phyloP scores from a whole-genome alignment of 2,113 vertebrate species.

The Leptodactylus fuscus region DNA sequence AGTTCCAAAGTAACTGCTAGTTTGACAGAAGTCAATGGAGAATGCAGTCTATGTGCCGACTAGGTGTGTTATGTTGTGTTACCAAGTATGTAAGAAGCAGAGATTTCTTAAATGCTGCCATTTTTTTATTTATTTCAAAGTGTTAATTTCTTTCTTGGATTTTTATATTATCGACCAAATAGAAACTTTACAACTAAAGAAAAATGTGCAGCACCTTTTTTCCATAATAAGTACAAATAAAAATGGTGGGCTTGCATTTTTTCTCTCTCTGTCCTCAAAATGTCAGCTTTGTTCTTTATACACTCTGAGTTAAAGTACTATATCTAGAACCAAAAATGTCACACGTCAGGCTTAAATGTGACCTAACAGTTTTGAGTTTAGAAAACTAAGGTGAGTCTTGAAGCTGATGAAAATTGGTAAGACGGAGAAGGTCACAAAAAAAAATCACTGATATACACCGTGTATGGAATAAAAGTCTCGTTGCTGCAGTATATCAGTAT shows the following conservation, averaged over 20 bases:
- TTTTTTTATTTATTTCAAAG: no score
- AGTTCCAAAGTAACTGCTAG: background rate
- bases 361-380: background rate
- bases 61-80: background rate
- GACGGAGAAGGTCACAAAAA: slow-evolving; percentile 11
- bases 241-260: background rate
- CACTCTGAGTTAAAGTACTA: background rate
- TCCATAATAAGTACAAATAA: background rate
- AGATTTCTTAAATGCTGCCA: background rate
- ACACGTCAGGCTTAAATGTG: slow-evolving; percentile 1
- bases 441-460: background rate
- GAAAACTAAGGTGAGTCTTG: slow-evolving; percentile 17
- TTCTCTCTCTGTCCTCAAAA: slow-evolving; percentile 13
- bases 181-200: no score
- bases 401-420: slow-evolving; percentile 16
- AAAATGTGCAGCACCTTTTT: no score
- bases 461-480: background rate
- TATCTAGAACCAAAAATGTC: background rate
- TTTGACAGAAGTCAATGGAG: background rate
- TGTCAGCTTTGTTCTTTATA: slow-evolving; percentile 11
- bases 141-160: no score
- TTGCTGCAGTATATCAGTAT: background rate
- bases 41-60: background rate
- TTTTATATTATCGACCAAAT: no score
- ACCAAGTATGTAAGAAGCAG: background rate